A percentile compares a stretch with the other conserved stretches of the same genome.
Conservation (phyloP, 2,888 invertebrate species). For the Heliconius ismenius region DNA sequence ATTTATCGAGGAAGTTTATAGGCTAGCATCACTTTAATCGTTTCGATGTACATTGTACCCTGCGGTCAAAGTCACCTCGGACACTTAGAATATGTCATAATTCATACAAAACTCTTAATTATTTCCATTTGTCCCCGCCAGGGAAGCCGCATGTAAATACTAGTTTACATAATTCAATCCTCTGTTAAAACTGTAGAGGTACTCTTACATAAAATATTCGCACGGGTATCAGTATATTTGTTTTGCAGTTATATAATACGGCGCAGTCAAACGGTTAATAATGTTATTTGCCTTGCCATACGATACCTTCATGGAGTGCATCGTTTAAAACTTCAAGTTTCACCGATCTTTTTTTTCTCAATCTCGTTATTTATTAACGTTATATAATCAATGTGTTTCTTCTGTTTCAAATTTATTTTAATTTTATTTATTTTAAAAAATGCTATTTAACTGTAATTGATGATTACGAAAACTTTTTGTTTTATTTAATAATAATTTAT, state of each 20-base stretch:
- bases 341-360: neutral
- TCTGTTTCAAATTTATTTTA: too few species aligned
- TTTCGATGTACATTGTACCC: too few species aligned
- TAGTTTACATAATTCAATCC: neutral
- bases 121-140: neutral
- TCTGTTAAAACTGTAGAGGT: neutral
- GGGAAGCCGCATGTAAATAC: neutral
- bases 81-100: too few species aligned
- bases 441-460: too few species aligned
- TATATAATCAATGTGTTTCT: neutral
- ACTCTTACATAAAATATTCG: conserved; percentile 32
- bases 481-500: too few species aligned
- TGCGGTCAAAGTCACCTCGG: too few species aligned
- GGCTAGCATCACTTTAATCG: too few species aligned
- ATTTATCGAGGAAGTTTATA: too few species aligned
- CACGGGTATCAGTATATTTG: conserved; percentile 43
- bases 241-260: conserved; percentile 43
- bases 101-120: neutral
- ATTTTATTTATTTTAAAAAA: too few species aligned
- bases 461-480: too few species aligned
- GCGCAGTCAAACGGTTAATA: conserved; percentile 41
- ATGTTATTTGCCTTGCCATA: conserved; percentile 38
- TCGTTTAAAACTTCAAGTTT: conserved; percentile 26
- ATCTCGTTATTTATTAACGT: conserved; percentile 2
- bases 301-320: conserved; percentile 35